phyloP scores from a whole-genome alignment of 1,140 invertebrate species.

The Halictus rubicundus region DNA sequence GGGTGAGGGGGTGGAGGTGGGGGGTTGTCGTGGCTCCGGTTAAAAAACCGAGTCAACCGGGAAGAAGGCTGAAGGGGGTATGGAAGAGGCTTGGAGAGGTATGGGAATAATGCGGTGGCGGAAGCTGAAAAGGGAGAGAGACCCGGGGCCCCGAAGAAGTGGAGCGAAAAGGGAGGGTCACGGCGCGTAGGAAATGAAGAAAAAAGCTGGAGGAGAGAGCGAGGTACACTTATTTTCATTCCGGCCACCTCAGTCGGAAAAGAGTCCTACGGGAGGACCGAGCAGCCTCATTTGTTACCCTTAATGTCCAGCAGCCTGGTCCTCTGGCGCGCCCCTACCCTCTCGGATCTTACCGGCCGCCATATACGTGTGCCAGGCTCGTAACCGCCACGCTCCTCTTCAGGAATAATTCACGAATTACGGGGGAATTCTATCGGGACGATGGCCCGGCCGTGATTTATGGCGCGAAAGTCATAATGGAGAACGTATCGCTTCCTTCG shows the following conservation, averaged over 20 bases:
- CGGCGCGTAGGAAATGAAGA: slow-evolving; percentile 57
- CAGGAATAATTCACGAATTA: slow-evolving; percentile 68
- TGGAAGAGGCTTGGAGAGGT: slow-evolving; percentile 12
- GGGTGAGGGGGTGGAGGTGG: too few relatives aligned
- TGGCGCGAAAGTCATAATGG: slow-evolving; percentile 59
- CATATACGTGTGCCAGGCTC: not conserved
- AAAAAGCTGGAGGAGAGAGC: slow-evolving; percentile 56
- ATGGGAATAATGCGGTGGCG: slow-evolving; percentile 31
- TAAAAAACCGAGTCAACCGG: slow-evolving; percentile 31
- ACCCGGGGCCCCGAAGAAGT: slow-evolving; percentile 34
- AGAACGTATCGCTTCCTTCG: slow-evolving; percentile 65
- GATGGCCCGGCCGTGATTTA: slow-evolving; percentile 59
- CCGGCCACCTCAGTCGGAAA: slow-evolving; percentile 72
- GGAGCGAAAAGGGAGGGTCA: slow-evolving; percentile 32
- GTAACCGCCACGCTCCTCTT: slow-evolving; percentile 25
- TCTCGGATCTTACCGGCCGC: slow-evolving; percentile 59
- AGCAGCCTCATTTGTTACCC: slow-evolving; percentile 77
- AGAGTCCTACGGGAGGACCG: slow-evolving; percentile 73
- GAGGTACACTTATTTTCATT: slow-evolving; percentile 77
- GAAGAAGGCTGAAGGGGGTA: too few relatives aligned
- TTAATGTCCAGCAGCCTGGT: slow-evolving; percentile 72
- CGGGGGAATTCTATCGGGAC: slow-evolving; percentile 67
- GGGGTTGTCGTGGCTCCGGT: slow-evolving; percentile 24
- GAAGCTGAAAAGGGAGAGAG: slow-evolving; percentile 34
- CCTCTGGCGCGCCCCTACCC: slow-evolving; percentile 39